These are phyloP conservation scores for Heliconius himera DNA, from an alignment of 1,140 invertebrate species.

Conservation along the genomic window DNA sequence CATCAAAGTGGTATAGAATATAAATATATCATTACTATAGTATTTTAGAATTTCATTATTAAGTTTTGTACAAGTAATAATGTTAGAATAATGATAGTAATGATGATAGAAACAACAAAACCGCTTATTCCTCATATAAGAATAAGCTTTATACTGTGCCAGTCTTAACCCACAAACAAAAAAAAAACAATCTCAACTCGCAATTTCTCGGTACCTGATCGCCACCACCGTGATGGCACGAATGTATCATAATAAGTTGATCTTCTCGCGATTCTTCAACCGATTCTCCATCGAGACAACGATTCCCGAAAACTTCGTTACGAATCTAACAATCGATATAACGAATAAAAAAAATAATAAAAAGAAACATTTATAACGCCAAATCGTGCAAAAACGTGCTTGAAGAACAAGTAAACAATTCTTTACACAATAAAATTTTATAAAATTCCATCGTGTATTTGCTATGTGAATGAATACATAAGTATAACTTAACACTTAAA, in stretches of 20 bases:
- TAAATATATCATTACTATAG: neutral
- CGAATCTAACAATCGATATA: slow-evolving; percentile 60
- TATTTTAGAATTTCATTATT: slow-evolving; percentile 8
- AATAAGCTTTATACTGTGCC: slow-evolving; percentile 49
- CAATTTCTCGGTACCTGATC: slow-evolving; percentile 61
- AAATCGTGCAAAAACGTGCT: slow-evolving; percentile 54
- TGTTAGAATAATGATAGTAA: slow-evolving; percentile 55
- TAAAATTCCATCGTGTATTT: neutral
- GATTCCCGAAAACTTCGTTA: slow-evolving; percentile 51
- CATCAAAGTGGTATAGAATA: neutral
- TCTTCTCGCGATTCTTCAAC: slow-evolving; percentile 48
- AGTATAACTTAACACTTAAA: slow-evolving; percentile 9
- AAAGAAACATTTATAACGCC: slow-evolving; percentile 15
- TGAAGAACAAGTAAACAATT: slow-evolving; percentile 15
- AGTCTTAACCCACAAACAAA: slow-evolving; percentile 36
- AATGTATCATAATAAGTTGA: slow-evolving; percentile 41
- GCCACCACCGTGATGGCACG: slow-evolving; percentile 61
- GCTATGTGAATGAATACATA: neutral
- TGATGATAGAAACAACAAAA: slow-evolving; percentile 42
- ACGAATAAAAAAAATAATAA: slow-evolving; percentile 45
- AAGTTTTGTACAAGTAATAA: slow-evolving; percentile 50
- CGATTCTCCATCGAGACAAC: slow-evolving; percentile 64
- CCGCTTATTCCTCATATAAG: slow-evolving; percentile 54
- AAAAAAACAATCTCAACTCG: slow-evolving; percentile 1
- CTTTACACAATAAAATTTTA: neutral